A percentile compares a stretch with the other conserved stretches of the same genome.
phyloP scores from a whole-genome alignment of 2,888 invertebrate species.

The Zelleria hepariella region DNA sequence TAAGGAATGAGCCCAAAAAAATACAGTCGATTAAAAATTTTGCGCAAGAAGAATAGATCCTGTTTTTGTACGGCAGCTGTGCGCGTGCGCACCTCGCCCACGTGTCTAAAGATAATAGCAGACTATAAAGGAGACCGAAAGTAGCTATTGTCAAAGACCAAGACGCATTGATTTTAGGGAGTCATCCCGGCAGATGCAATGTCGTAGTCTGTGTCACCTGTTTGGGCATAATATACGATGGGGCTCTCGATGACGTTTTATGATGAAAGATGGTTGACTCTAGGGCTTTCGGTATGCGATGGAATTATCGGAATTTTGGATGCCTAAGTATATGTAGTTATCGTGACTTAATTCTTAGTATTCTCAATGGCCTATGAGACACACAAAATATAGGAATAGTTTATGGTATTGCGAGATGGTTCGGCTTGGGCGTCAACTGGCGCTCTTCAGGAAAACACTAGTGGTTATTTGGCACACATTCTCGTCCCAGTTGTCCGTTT shows the following conservation, averaged over 20 bases:
- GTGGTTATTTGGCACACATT: no score
- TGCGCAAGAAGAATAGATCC: constrained; percentile 51
- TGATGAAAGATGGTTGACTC: background rate
- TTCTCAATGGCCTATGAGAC: no score
- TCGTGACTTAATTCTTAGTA: no score
- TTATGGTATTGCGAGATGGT: no score
- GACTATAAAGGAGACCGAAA: constrained; percentile 45
- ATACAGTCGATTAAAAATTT: constrained; percentile 63
- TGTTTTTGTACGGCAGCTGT: constrained; percentile 57
- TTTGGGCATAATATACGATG: constrained; percentile 20
- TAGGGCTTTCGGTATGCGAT: background rate
- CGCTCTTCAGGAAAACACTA: no score
- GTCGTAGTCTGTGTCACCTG: constrained; percentile 27
- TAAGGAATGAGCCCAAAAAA: constrained; percentile 16
- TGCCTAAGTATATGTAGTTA: no score
- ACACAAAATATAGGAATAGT: no score
- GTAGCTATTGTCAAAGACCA: constrained; percentile 38
- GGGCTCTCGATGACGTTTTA: constrained; percentile 4
- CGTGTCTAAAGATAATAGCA: constrained; percentile 57
- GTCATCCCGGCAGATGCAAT: constrained; percentile 17
- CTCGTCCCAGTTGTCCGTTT: no score
- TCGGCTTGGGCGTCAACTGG: no score
- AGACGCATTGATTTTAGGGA: constrained; percentile 51
- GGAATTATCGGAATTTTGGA: background rate
- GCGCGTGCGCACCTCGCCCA: constrained; percentile 68